Percentiles rank a stretch among this genome's conserved stretches.
phyloP scores from a whole-genome alignment of 2,888 invertebrate species.

The Orthosia cruda region DNA sequence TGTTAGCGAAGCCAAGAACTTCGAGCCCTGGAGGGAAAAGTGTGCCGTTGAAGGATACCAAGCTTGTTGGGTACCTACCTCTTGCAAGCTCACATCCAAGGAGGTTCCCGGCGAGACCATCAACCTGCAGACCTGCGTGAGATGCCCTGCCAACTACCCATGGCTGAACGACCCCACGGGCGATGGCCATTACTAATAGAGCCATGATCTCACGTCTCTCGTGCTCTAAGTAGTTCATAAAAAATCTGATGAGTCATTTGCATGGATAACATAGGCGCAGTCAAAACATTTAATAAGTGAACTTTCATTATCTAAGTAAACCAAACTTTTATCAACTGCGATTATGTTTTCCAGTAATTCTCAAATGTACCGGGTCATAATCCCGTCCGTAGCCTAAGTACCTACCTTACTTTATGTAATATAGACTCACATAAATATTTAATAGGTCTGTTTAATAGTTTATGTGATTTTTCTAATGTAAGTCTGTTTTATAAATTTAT shows the following conservation, averaged over 20 bases:
- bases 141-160: conserved; percentile 98
- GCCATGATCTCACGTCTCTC: conserved; percentile 88
- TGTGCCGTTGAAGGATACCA: conserved; percentile 96
- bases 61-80: conserved; percentile 97
- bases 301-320: conserved; percentile 42
- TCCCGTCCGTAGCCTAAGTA: conserved; percentile 92
- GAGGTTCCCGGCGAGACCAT: conserved; percentile 98
- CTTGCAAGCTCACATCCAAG: conserved; percentile 97
- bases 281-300: conserved; percentile 51
- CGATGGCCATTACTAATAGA: conserved; percentile 95
- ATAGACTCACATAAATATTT: conserved; percentile 92
- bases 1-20: conserved; percentile 96
- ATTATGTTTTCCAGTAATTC: conserved; percentile 88
- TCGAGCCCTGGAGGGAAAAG: conserved; percentile 98
- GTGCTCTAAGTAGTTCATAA: conserved; percentile 88
- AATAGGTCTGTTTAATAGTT: conserved; percentile 91
- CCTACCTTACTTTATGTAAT: conserved; percentile 91
- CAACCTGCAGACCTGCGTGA: conserved; percentile 97
- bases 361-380: conserved; percentile 91
- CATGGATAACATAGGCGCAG: conserved; percentile 85
- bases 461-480: conserved; percentile 91
- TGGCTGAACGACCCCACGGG: conserved; percentile 98
- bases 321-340: conserved; percentile 71
- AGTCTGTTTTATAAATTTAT: conserved; percentile 91
- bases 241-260: conserved; percentile 83